Percentiles rank a stretch among this genome's conserved stretches.
phyloP scores from a whole-genome alignment of 2,888 invertebrate genomes.

The Chrysolina haemoptera region DNA sequence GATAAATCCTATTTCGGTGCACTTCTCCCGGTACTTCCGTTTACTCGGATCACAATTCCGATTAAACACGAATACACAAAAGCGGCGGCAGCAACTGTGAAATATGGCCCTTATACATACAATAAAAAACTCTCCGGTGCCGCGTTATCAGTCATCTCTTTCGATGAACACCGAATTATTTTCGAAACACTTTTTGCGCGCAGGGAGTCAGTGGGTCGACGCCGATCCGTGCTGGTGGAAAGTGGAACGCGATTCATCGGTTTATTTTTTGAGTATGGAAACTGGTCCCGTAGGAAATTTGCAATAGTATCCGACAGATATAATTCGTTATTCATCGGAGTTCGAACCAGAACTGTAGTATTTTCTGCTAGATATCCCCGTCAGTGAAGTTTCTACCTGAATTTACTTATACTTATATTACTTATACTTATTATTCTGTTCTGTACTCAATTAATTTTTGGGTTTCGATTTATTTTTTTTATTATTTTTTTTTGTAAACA shows the following conservation, averaged over 20 bases:
- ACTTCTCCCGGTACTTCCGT: conserved; percentile 64
- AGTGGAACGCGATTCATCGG: neutral
- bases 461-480: too few species aligned
- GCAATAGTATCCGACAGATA: too few species aligned
- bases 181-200: conserved; percentile 28
- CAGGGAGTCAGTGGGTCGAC: conserved; percentile 3
- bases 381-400: too few species aligned
- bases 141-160: conserved; percentile 43
- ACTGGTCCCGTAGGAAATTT: too few species aligned
- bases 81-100: conserved; percentile 56
- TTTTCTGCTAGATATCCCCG: too few species aligned
- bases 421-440: too few species aligned
- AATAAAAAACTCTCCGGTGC: conserved; percentile 44
- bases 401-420: too few species aligned
- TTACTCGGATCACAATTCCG: conserved; percentile 57
- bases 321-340: too few species aligned
- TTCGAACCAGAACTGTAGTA: too few species aligned
- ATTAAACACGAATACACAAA: conserved; percentile 60
- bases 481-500: too few species aligned
- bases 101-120: conserved; percentile 50
- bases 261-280: neutral
- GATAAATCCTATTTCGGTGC: conserved; percentile 67
- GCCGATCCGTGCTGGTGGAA: too few species aligned
- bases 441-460: too few species aligned
- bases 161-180: conserved; percentile 41